Conservation (phyloP, 2,888 invertebrate genomes). For the Barypeithes pellucidus region DNA sequence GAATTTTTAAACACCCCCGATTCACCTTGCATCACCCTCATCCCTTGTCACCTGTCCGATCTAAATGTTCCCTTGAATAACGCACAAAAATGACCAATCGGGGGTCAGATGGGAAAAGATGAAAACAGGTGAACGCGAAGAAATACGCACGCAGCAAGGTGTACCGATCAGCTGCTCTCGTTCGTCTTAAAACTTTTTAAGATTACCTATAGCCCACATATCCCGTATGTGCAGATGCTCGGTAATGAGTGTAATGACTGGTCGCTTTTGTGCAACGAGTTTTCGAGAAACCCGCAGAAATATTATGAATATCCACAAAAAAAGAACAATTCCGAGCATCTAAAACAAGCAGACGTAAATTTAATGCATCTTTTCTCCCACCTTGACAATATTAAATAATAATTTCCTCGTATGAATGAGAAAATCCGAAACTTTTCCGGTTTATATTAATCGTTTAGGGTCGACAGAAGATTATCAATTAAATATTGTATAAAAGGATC, state of each 20-base stretch:
- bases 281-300: no score
- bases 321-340: no score
- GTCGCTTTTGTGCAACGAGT: neutral
- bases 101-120: slow-evolving; percentile 12
- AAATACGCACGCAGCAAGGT: slow-evolving; percentile 40
- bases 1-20: neutral
- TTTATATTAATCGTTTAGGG: no score
- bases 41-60: slow-evolving; percentile 42
- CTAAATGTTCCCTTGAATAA: slow-evolving; percentile 29
- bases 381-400: no score
- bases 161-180: slow-evolving; percentile 40
- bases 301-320: no score
- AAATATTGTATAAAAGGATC: no score
- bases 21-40: slow-evolving; percentile 5
- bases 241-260: neutral
- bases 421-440: no score
- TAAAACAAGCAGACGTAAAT: no score
- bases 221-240: slow-evolving; percentile 36
- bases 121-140: slow-evolving; percentile 45
- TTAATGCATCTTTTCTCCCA: no score
- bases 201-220: slow-evolving; percentile 39
- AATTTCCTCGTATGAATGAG: no score
- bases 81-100: slow-evolving; percentile 28
- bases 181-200: slow-evolving; percentile 42
- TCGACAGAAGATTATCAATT: no score